Conservation (phyloP, 1,140 invertebrate genomes). For the Schmidtea mediterranea region DNA sequence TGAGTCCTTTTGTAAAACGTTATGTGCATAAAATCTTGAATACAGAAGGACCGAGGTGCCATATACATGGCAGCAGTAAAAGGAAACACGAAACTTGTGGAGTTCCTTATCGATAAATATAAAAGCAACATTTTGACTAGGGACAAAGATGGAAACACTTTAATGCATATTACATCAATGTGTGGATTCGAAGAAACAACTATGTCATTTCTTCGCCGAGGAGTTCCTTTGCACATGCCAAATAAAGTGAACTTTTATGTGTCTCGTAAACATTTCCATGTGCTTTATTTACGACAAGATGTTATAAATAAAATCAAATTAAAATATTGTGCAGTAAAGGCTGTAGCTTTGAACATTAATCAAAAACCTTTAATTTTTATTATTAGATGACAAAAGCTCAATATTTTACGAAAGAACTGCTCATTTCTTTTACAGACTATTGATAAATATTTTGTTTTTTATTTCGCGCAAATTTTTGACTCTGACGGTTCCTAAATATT, state of each 20-base stretch:
- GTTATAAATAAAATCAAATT: too few relatives aligned
- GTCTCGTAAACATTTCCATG: too few relatives aligned
- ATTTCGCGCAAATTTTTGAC: too few relatives aligned
- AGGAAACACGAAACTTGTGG: constrained; percentile 74
- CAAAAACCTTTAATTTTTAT: constrained; percentile 8
- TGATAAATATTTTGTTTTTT: too few relatives aligned
- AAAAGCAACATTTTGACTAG: constrained; percentile 46
- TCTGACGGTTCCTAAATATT: too few relatives aligned
- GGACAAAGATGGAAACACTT: constrained; percentile 60
- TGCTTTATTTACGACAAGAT: too few relatives aligned
- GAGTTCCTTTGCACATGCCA: constrained; percentile 95
- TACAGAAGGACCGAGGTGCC: constrained; percentile 26
- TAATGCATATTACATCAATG: constrained; percentile 79
- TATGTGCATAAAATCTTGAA: not conserved
- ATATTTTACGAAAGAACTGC: too few relatives aligned
- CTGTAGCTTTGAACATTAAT: too few relatives aligned
- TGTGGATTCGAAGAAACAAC: constrained; percentile 89
- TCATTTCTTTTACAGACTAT: too few relatives aligned
- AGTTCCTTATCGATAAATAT: constrained; percentile 83
- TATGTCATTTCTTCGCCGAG: constrained; percentile 89
- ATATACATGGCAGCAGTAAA: constrained; percentile 88
- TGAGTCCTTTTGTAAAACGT: not conserved
- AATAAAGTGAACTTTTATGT: constrained; percentile 40
- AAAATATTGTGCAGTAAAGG: too few relatives aligned
- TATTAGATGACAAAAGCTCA: too few relatives aligned